A percentile compares a stretch with the other conserved stretches of the same genome.
These are phyloP conservation scores for Meganola albula DNA, from an alignment of 2,888 invertebrate genomes.

Conservation along the genomic window DNA sequence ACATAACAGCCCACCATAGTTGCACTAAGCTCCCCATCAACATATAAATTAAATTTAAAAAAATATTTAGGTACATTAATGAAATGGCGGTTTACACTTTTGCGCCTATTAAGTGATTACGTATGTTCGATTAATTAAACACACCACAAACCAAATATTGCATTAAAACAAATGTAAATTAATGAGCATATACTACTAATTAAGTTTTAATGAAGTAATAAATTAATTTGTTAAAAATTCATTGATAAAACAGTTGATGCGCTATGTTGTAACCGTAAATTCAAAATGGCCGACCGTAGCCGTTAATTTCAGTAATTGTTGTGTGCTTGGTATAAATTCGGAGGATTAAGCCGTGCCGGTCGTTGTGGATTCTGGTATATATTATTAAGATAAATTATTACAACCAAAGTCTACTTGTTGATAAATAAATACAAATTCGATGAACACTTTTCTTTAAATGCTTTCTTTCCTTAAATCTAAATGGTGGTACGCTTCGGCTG, in stretches of 20 bases:
- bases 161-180: conserved; percentile 23
- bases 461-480: no score
- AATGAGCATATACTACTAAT: conserved; percentile 44
- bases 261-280: conserved; percentile 35
- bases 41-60: neutral
- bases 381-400: no score
- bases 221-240: conserved; percentile 72
- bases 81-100: no score
- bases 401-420: neutral
- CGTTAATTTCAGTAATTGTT: conserved; percentile 62
- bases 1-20: no score
- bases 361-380: conserved; percentile 22
- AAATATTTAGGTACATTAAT: neutral
- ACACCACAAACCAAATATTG: no score
- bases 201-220: conserved; percentile 63
- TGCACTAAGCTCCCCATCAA: no score
- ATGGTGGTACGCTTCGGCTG: no score
- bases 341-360: conserved; percentile 41
- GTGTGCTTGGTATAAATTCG: conserved; percentile 59
- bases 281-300: conserved; percentile 46
- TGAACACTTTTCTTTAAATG: no score
- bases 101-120: no score
- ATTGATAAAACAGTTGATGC: conserved; percentile 43
- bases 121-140: no score
- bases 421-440: no score